Evolutionary conservation across 2,797 vertebrate genomes (phyloP), one percentile per base, ranked within the genome.

Genomic region (Myripristis murdjan): DNA sequence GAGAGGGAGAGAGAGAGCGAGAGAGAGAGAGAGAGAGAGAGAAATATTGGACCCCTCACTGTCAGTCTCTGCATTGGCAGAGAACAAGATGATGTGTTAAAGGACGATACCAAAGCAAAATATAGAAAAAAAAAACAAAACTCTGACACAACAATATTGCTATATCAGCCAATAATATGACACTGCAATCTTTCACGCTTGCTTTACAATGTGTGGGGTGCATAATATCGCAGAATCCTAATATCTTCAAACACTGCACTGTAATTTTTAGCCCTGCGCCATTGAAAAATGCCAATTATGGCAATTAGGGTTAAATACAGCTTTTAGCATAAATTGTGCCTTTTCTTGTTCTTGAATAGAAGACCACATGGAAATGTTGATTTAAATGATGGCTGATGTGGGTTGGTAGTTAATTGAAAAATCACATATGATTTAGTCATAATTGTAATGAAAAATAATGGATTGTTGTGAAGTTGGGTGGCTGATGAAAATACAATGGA

Each of bases 261-360:
- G 70, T 86, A 77, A 91, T 91, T 89, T 87, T 87, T 82, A 88
- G 70, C 78, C 73, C 64, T 4, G 59, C 46, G 72, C 81, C 61
- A 67, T 22, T 81, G 87, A 88, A 91, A 90, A 92, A 93, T 86
- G 83, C 75, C 85, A 92, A 92, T 93, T 91, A 92, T 75, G 58
- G 82, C 89, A 89, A 91, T 91, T 91, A 91, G 88, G 85, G 90
- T 87, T 91, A 89, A 92, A 90, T 90, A 90, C 83, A 79, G 89
- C 89, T 88, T 91, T 86, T 87, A 87, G 82, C 67, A 84, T 88
- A 86, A 89, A 85, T 78, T 79, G 82, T 83, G 81, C 78, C 71
- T 73, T 88, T 85, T 86, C 75, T 83, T 67, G 55, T 83, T 86
- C 82, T 86, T 58, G 68, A 83, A 73, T 69, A 74, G 63, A 65